Percentiles rank a stretch among this genome's conserved stretches.
phyloP scores from a whole-genome alignment of 2,888 invertebrate genomes.

The Pachymerium ferrugineum region DNA sequence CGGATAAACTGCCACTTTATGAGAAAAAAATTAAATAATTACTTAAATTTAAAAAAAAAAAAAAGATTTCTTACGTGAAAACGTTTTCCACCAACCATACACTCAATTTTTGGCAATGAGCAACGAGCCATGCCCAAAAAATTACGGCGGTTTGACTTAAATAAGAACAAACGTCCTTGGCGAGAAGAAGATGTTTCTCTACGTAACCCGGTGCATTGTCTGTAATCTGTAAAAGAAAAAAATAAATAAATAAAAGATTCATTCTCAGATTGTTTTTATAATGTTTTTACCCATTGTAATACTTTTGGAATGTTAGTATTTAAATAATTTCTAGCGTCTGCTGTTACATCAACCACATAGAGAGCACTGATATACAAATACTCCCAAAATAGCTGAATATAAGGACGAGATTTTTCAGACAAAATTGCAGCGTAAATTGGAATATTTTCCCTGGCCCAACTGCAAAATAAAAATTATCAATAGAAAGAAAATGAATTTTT shows the following conservation, averaged over 20 bases:
- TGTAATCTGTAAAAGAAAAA: not conserved
- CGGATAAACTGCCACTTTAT: slow-evolving; percentile 19
- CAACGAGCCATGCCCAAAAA: slow-evolving; percentile 33
- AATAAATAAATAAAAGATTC: not conserved
- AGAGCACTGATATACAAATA: slow-evolving; percentile 39
- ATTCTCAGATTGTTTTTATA: not conserved
- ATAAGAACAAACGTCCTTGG: not conserved
- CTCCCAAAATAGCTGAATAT: slow-evolving; percentile 40
- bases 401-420: slow-evolving; percentile 42
- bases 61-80: slow-evolving; percentile 42
- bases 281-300: not conserved
- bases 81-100: slow-evolving; percentile 43
- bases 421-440: slow-evolving; percentile 42
- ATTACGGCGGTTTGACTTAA: not conserved
- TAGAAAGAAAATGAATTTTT: not conserved
- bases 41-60: not conserved
- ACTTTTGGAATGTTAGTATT: not conserved
- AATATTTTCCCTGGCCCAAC: slow-evolving; percentile 45
- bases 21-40: not conserved
- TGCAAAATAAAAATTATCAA: slow-evolving; percentile 39
- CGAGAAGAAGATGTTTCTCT: not conserved
- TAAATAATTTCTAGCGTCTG: not conserved
- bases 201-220: not conserved
- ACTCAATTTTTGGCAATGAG: slow-evolving; percentile 38
- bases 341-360: slow-evolving; percentile 35